Evolutionary conservation across 2,797 vertebrate species (phyloP), one percentile per base, ranked within the genome.

Genomic region (Podarcis lilfordi): DNA sequence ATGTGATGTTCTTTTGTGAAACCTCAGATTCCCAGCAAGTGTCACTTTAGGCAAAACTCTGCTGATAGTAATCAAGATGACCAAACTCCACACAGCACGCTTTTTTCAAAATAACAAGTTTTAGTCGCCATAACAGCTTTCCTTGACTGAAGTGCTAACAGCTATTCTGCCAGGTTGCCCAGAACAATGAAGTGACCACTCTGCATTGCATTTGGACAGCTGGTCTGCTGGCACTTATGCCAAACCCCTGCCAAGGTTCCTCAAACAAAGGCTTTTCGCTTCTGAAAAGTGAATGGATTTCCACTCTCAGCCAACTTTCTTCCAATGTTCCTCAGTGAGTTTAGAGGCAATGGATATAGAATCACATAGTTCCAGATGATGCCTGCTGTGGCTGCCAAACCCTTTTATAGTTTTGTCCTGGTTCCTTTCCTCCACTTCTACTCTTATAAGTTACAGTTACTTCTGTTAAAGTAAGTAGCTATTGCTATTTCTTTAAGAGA

Each of bases 321-420:
- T 95, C 94, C 93, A 88, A 80, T 50, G 91, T 82, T 93, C 80
- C 89, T 92, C 92, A 91, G 84, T 50, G 91, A 95, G 92, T 27
- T 92, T 88, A 94, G 79, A 92, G 91, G 93, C 89, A 93, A 89
- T 94, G 93, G 95, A 94, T 82, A 93, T 77, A 90, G 92, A 95
- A 95, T 93, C 89, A 92, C 91, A 94, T 89, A 92, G 87, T 89
- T 84, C 90, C 89, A 93, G 88, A 94, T 95, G 90, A 93, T 80
- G 87, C 92, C 87, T 85, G 88, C 91, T 85, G 86, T 50, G 91
- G 87, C 68, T 94, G 92, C 87, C 89, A 94, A 82, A 88, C 86
- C 80, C 88, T 94, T 55, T 91, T 61, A 55, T 50, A 78, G 86
- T 88, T 94, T 82, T 91, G 89, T 91, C 94, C 92, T 91, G 8